Conservation (phyloP, 2,888 invertebrate genomes). For the Sisyra terminalis region DNA sequence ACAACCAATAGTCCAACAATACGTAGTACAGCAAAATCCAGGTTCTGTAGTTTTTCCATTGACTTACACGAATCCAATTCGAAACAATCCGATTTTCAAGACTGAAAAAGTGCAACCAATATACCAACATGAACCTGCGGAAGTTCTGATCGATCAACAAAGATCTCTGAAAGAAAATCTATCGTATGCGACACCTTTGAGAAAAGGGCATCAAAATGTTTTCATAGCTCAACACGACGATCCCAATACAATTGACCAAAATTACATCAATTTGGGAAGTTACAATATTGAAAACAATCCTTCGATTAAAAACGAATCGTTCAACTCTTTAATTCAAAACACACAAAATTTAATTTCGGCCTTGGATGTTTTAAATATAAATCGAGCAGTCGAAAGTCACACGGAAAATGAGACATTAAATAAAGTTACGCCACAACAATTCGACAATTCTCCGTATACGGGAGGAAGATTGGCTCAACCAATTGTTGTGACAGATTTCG, state of each 20-base stretch:
- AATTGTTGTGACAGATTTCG: constrained; percentile 24
- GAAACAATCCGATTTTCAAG: too few relatives aligned
- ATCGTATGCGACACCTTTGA: too few relatives aligned
- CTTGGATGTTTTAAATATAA: constrained; percentile 45
- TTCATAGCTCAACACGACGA: not conserved
- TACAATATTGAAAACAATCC: not conserved
- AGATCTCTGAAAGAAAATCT: too few relatives aligned
- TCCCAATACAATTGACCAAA: not conserved
- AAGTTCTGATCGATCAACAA: not conserved
- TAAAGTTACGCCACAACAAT: not conserved
- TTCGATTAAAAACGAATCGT: not conserved
- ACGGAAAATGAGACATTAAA: constrained; percentile 6
- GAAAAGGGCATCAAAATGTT: constrained; percentile 4
- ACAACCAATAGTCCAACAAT: too few relatives aligned
- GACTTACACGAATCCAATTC: too few relatives aligned
- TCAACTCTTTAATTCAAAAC: constrained; percentile 31
- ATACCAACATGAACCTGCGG: too few relatives aligned
- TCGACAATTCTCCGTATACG: too few relatives aligned
- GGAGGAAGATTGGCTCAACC: constrained; percentile 16
- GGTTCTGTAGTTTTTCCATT: too few relatives aligned
- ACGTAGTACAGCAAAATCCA: too few relatives aligned
- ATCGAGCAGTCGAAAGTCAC: constrained; percentile 26
- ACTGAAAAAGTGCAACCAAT: too few relatives aligned
- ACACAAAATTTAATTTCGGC: constrained; percentile 43
- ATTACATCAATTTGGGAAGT: not conserved